Evolutionary conservation across 2,888 invertebrate species (phyloP), one percentile per base, ranked within the genome.

Genomic region (Nomada goodeniana): DNA sequence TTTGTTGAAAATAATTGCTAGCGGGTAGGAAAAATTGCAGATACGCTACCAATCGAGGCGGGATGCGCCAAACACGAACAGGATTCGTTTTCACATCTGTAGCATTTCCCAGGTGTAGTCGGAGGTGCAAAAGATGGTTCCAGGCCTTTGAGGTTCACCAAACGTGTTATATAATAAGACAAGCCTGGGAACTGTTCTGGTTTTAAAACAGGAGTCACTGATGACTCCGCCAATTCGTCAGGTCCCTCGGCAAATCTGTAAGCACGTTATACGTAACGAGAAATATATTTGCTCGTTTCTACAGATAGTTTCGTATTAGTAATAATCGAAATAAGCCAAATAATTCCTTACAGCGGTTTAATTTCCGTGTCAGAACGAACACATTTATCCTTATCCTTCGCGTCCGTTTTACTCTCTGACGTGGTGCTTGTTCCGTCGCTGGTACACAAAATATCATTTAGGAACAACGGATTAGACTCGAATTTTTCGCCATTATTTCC

Each of bases 401-500:
- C 82, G 94, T 94, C 68, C 89, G 81, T 74, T 82, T 92, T 2
- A 92, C 93, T 88, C 93, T 93, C 29, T 81, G 71, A 57, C 82
- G 52, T 68, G 82, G 44, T 59, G 23, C 91, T 80, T 53, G 74
- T 84, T 7, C 87, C 83, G 10, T 77, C 72, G n/a, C 87, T 77
- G 68, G 93, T 86, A 15, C 89, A 86, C 5, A 95, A 92, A 89
- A 95, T 95, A 88, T 96, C 95, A 68, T 95, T 93, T 50, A 92
- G 82, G 90, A 96, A 96, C 47, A 96, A 90, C 0, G 94, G 94
- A 89, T 94, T 94, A 69, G 93, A 92, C 88, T 95, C 93, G 0
- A 95, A 89, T 64, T 94, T 94, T 10, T 94, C 90, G 18, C 96
- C 96, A 88, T 95, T 95, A 71, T 95, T 96, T 26, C 95, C 95